A percentile compares a stretch with the other conserved stretches of the same genome.
phyloP scores from a whole-genome alignment of 1,140 invertebrate species.

The Phenacoccus solenopsis region DNA sequence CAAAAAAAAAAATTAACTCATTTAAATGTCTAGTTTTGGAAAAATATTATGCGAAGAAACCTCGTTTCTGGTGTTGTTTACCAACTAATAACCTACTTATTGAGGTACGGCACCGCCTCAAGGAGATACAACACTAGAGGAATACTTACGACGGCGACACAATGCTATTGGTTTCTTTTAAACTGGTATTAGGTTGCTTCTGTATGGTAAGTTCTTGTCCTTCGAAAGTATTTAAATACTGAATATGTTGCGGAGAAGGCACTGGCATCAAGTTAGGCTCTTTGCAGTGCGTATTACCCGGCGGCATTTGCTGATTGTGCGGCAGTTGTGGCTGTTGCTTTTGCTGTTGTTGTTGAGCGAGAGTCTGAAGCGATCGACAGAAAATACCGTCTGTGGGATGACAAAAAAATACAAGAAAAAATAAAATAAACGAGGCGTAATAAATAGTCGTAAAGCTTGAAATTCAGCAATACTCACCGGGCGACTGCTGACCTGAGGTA shows the following conservation, averaged over 20 bases:
- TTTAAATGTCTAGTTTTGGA: too few species aligned
- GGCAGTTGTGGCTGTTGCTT: slow-evolving; percentile 28
- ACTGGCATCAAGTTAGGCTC: slow-evolving; percentile 90
- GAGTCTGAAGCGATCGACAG: slow-evolving; percentile 49
- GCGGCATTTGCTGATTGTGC: slow-evolving; percentile 19
- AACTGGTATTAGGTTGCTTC: slow-evolving; percentile 84
- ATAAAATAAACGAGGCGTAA: neutral
- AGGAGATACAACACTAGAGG: too few species aligned
- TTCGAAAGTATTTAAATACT: slow-evolving; percentile 89
- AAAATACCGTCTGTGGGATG: slow-evolving; percentile 58
- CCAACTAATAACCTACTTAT: too few species aligned
- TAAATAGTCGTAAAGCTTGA: neutral
- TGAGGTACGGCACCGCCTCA: too few species aligned
- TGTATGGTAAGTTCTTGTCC: slow-evolving; percentile 93
- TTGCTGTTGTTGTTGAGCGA: slow-evolving; percentile 54
- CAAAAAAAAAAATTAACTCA: too few species aligned
- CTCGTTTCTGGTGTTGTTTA: too few species aligned
- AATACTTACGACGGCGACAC: slow-evolving; percentile 46
- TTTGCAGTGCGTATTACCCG: slow-evolving; percentile 36
- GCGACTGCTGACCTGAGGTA: slow-evolving; percentile 35
- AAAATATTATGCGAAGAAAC: too few species aligned
- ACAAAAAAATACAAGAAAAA: neutral
- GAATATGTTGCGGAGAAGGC: slow-evolving; percentile 89
- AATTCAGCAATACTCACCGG: slow-evolving; percentile 35
- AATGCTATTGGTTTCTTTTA: slow-evolving; percentile 51